Evolutionary conservation across 1,140 invertebrate genomes (phyloP).

Genomic region (Drosophila serrata): DNA sequence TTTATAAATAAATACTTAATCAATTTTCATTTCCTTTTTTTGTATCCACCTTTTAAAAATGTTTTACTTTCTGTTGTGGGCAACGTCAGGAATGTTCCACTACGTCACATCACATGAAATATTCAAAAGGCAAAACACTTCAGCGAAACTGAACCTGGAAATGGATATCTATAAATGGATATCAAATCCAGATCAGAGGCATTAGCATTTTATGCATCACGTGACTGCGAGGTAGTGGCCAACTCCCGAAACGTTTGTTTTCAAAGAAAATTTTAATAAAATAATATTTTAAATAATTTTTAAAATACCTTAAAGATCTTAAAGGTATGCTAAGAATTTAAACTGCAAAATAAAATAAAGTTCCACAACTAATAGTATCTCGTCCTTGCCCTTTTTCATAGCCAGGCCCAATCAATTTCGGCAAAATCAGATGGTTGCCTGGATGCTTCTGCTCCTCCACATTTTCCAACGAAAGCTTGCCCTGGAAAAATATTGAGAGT

Average conservation of each 20-base stretch:
- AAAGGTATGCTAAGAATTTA: not conserved
- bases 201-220: constrained; percentile 58
- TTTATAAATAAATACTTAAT: too few species aligned
- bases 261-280: not conserved
- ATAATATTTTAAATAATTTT: not conserved
- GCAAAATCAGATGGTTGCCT: constrained; percentile 40
- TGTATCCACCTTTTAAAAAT: too few species aligned
- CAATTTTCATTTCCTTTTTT: too few species aligned
- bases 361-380: not conserved
- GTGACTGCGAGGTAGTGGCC: constrained; percentile 85
- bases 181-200: constrained; percentile 17
- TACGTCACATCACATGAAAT: constrained; percentile 85
- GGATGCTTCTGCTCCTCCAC: constrained; percentile 2
- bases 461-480: constrained; percentile 5
- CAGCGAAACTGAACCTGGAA: constrained; percentile 1
- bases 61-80: constrained; percentile 35
- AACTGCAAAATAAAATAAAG: not conserved
- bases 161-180: constrained; percentile 1
- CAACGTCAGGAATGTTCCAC: constrained; percentile 83
- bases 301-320: not conserved
- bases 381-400: not conserved
- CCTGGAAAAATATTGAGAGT: constrained; percentile 57
- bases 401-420: constrained; percentile 34
- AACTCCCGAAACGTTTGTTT: constrained; percentile 66
- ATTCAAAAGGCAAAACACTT: constrained; percentile 49